Conservation (phyloP, 2,113 vertebrate species). For the Pygoscelis antarcticus region DNA sequence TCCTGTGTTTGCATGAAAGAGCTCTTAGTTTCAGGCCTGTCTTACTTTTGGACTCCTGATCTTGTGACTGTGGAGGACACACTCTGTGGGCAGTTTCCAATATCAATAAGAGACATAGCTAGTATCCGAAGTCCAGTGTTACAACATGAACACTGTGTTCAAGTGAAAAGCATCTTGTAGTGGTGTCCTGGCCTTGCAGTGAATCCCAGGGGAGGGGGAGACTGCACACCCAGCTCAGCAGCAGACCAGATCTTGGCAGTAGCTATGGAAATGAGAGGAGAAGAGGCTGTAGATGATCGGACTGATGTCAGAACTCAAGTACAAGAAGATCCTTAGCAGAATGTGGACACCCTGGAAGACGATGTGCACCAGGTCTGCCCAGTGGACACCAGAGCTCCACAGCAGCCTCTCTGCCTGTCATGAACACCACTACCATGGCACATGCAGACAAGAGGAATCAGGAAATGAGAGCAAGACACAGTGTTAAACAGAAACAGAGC, state of each 20-base stretch:
- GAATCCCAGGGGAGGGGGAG: background rate
- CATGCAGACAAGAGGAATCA: background rate
- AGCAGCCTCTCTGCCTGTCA: constrained; percentile 74
- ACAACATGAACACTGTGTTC: background rate
- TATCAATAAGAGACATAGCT: background rate
- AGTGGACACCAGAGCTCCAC: constrained; percentile 75
- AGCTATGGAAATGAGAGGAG: constrained; percentile 76
- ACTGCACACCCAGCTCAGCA: background rate
- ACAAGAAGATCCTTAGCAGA: constrained; percentile 73
- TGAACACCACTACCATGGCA: constrained; percentile 73
- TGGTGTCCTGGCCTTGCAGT: background rate
- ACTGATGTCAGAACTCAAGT: constrained; percentile 77
- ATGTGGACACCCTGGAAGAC: constrained; percentile 70
- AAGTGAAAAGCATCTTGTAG: background rate
- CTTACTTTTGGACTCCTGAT: background rate
- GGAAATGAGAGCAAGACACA: background rate
- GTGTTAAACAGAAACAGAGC: background rate
- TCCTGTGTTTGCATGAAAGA: background rate
- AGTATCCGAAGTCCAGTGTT: background rate
- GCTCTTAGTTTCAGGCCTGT: background rate
- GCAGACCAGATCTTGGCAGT: constrained; percentile 72
- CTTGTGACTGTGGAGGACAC: background rate
- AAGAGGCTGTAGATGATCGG: constrained; percentile 79
- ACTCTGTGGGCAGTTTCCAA: background rate
- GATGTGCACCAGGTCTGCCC: constrained; percentile 75